These are phyloP conservation scores for Calephelis perditalis DNA, from an alignment of 2,888 invertebrate genomes.

Conservation along the genomic window DNA sequence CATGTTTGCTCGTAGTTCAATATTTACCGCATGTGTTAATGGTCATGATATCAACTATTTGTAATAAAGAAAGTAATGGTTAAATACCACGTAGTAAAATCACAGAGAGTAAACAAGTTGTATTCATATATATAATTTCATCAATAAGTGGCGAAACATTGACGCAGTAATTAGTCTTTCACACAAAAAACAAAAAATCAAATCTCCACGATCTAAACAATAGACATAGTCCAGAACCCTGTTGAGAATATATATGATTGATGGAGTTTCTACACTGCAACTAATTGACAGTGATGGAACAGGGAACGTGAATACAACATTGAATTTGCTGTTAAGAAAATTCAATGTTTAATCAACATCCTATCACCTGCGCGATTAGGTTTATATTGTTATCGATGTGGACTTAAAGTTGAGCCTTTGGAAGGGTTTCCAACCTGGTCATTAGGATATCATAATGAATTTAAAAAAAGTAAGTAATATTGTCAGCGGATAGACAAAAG, in stretches of 20 bases:
- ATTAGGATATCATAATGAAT: too few species aligned
- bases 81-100: too few species aligned
- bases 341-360: constrained; percentile 21
- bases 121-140: too few species aligned
- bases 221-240: constrained; percentile 54
- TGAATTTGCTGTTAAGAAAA: constrained; percentile 33
- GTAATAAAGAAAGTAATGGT: too few species aligned
- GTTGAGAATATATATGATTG: constrained; percentile 61
- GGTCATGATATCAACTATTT: too few species aligned
- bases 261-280: constrained; percentile 66
- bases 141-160: not conserved
- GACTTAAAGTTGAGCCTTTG: not conserved
- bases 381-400: constrained; percentile 4
- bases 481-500: too few species aligned
- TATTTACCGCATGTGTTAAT: too few species aligned
- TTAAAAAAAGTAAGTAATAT: too few species aligned
- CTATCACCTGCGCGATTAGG: constrained; percentile 13
- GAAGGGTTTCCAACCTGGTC: too few species aligned
- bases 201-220: constrained; percentile 33
- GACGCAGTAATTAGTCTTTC: constrained; percentile 1
- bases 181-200: constrained; percentile 5
- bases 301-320: constrained; percentile 46
- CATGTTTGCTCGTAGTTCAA: too few species aligned
- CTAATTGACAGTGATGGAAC: constrained; percentile 78
- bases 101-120: too few species aligned